Evolutionary conservation across 2,797 vertebrate species (phyloP), one percentile per base, ranked within the genome.

Genomic region (Remorina albescens): DNA sequence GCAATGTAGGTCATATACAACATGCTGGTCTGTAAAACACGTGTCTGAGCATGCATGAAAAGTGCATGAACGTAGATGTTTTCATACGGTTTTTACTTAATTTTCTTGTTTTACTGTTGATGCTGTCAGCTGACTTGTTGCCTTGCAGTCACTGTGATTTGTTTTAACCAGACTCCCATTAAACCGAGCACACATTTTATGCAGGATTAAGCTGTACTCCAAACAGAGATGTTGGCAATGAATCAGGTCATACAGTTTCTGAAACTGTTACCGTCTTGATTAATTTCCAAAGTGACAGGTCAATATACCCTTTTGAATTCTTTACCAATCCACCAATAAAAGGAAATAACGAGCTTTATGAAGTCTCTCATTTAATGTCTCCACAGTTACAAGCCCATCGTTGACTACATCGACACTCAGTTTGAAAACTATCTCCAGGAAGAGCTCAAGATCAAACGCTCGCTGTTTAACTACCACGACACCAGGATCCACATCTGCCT

Each of bases 351-450:
- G 79, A 32, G 55, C 51, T 73, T n/a, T 69, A 23, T 55, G 26
- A 15, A 0, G n/a, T 69, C 71, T 77, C 26, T 79, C 46, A 72
- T 30, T 67, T 42, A 1, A 44, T 92, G 71, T 73, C 83, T 94
- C 88, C 93, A 74, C 95, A 99, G 98, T 94, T 99, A 99, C 95
- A 99, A 97, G 93, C 97, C 98, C 19, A 98, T 99, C 0, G 97
- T 99, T n/a, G 97, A 99, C 89, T 99, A 99, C 93, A 99, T 99
- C 84, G 98, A 99, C 65, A 96, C 96, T 58, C 97, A 99, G 94
- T 99, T 99, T 92, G 98, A 99, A 90, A 98, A 95, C 85, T 99
- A 98, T 87, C 94, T 99, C 15, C 98, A 99, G 93, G 98, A 99
- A 44, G 98, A 99, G 91, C 91, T 99, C 89, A 99, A 99, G 86